These are phyloP conservation scores for Phymastichus coffea DNA, from an alignment of 1,140 invertebrate species.

Conservation along the genomic window DNA sequence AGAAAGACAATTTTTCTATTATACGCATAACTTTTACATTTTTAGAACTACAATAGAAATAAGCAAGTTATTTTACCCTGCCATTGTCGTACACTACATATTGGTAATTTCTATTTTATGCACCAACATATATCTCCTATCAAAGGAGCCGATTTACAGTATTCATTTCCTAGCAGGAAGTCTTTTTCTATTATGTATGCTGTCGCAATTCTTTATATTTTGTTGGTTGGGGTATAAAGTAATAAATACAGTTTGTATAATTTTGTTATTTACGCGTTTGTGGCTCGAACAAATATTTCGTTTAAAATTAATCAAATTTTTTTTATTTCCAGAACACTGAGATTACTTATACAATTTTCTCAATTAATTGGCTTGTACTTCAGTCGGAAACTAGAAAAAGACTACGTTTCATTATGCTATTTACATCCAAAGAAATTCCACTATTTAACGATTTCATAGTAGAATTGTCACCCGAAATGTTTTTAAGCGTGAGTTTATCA, in stretches of 20 bases:
- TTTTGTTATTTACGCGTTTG: no score
- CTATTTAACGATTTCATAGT: background rate
- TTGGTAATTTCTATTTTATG: constrained; percentile 29
- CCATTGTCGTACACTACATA: constrained; percentile 32
- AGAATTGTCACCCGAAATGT: background rate
- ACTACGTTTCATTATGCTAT: background rate
- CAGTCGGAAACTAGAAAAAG: background rate
- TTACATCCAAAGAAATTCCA: background rate
- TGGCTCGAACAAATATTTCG: no score
- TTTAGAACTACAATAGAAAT: constrained; percentile 29
- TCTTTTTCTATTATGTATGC: constrained; percentile 25
- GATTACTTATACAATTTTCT: constrained; percentile 71
- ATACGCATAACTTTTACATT: no score
- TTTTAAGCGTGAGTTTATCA: no score
- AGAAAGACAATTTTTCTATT: no score
- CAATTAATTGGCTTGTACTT: background rate
- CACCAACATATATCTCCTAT: constrained; percentile 31
- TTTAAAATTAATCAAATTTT: no score
- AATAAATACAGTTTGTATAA: no score
- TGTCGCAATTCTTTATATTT: constrained; percentile 34
- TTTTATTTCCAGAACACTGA: constrained; percentile 97
- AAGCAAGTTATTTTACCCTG: constrained; percentile 27
- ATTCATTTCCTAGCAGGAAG: constrained; percentile 9
- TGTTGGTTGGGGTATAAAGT: constrained; percentile 37
- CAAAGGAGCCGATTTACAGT: constrained; percentile 1